phyloP scores from a whole-genome alignment of 2,888 invertebrate genomes.

The Diogma glabrata region DNA sequence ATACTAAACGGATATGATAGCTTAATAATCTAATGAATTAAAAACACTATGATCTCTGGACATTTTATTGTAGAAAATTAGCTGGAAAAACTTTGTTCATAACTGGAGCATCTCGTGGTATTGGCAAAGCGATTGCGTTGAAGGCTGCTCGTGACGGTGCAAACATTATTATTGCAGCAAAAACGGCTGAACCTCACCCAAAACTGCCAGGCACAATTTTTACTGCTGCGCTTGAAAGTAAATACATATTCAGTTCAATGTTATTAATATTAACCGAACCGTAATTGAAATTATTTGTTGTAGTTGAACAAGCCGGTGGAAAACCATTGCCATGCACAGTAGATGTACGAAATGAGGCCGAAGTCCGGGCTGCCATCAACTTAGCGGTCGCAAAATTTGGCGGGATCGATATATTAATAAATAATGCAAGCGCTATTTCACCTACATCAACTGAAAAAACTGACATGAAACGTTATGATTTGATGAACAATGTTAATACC shows the following conservation, averaged over 20 bases:
- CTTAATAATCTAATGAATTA: too few species aligned
- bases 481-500: conserved; percentile 91
- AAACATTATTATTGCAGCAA: conserved; percentile 67
- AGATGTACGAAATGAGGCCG: conserved; percentile 67
- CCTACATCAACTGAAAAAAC: conserved; percentile 70
- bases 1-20: too few species aligned
- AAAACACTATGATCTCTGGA: too few species aligned
- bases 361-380: conserved; percentile 53
- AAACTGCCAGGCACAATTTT: conserved; percentile 54
- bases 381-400: conserved; percentile 69
- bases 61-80: conserved; percentile 34
- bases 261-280: conserved; percentile 51
- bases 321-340: conserved; percentile 69
- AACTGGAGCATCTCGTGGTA: conserved; percentile 92
- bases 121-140: conserved; percentile 85
- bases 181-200: conserved; percentile 58
- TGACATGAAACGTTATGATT: conserved; percentile 91
- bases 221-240: conserved; percentile 64
- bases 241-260: conserved; percentile 33
- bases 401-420: conserved; percentile 88
- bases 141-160: conserved; percentile 82
- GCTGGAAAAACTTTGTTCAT: conserved; percentile 89
- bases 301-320: conserved; percentile 72
- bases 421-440: conserved; percentile 94
- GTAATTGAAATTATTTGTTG: conserved; percentile 27